Percentiles rank a stretch among this genome's conserved stretches.
phyloP scores from a whole-genome alignment of 2,113 vertebrate genomes.

The Nipponia nippon region DNA sequence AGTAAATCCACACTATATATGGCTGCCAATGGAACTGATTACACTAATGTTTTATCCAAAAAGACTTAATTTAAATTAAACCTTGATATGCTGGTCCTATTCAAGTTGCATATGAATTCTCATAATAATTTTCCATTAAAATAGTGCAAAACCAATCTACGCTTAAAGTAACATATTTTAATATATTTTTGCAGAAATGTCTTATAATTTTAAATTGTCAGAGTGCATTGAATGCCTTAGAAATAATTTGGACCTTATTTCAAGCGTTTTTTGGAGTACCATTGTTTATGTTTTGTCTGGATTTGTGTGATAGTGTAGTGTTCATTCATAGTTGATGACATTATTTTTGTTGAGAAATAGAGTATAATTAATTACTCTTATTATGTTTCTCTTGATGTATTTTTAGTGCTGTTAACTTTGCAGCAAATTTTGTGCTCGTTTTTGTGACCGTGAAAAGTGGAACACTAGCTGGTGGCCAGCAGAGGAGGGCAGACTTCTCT shows the following conservation, averaged over 20 bases:
- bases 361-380: neutral
- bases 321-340: neutral
- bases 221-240: neutral
- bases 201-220: neutral
- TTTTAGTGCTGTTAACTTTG: neutral
- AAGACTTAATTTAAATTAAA: slow-evolving; percentile 17
- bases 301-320: neutral
- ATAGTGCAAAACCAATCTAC: neutral
- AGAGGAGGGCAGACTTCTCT: neutral
- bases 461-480: neutral
- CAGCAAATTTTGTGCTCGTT: neutral
- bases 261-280: neutral
- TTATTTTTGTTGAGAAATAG: neutral
- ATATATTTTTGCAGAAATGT: neutral
- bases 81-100: neutral
- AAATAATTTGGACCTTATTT: neutral
- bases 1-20: neutral
- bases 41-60: neutral
- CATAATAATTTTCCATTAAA: slow-evolving; percentile 23
- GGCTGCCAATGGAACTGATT: neutral
- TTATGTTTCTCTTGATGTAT: neutral
- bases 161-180: neutral
- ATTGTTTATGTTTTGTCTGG: neutral
- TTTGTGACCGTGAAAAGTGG: neutral
- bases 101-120: neutral